Base-by-base conservation (phyloP, 2,113 vertebrate genomes). In the Ramphastos sulfuratus region DNA sequence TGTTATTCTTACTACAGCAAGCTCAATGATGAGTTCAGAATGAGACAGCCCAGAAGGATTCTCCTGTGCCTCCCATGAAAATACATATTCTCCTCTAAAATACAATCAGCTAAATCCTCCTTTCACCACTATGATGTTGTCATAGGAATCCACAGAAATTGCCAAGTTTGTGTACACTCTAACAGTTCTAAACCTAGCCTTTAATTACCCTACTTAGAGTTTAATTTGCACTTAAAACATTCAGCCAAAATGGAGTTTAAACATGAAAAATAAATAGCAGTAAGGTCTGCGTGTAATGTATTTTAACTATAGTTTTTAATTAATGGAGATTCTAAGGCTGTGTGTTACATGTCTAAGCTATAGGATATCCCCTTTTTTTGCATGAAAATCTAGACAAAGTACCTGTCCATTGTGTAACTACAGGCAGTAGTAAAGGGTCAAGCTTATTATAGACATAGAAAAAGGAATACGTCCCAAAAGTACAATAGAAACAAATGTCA, bases 391-490 rank as follows among this genome's bases (percentile, higher is more conserved):
- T 87, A 72, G 37, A 88, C 64, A 85, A 73, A 74, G 25, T 70
- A 87, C 66, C 88, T 42, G 6, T 70, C 27, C 42, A n/a, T 58
- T 65, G 8, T 60, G 52, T 81, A 91, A 64, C 25, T 70, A 67
- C 3, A 10, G 33, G 92, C 94, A 92, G 9, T 76, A 93, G 31
- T 23, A 65, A 84, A 92, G 69, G 64, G 31, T 33, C 21, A 93
- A 69, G 13, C 28, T n/a, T 71, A 18, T 82, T 92, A 84, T 42
- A 88, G 30, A 31, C 52, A 75, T 54, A 89, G 94, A 94, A 89
- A 73, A 79, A 76, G 63, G 54, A 85, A 31, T 17, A 65, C 35
- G 33, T 77, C 31, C 14, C 14, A 90, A 94, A 95, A 79, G 59
- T 9, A 74, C 25, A 19, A 33, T 33, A 21, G 55, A 91, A 92